Evolutionary conservation across 2,888 invertebrate species (phyloP), one percentile per base, ranked within the genome.

Genomic region (Drepana falcataria): DNA sequence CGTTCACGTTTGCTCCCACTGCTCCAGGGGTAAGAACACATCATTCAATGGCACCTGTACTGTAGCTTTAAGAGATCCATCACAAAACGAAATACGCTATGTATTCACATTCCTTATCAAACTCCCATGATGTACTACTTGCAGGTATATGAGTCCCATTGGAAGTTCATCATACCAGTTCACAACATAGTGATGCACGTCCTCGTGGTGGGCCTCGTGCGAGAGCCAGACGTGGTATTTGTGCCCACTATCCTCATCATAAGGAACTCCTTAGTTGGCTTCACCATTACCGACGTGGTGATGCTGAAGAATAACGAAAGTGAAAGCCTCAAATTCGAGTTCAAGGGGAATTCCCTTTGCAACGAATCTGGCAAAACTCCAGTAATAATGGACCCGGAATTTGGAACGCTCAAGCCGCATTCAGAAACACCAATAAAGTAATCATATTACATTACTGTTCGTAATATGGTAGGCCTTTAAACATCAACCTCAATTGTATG

Each of bases 1-100:
- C 83, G 2, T 95, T 95, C 75, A 93, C 92, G 48, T 95, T 95
- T 73, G 81, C 92, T 9, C 93, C 95, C 0, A 92, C 91, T 48
- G 81, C 91, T 44, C 83, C 92, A n/a, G 95, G 95, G 65, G 90
- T 89, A 71, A 53, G 62, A 61, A 44, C 37, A 53, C n/a, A 21
- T 21, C 33, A 41, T 21, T 41, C 35, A 5, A 49, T 34, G 47
- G n/a, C 2, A 35, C 35, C 9, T 4, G 44, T 1, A 44, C 48
- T 21, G 21, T 21, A 21, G 21, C 21, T 21, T 21, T 21, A 21
- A 21, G 1, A 21, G 21, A 21, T 21, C 21, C 21, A 21, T 21
- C 21, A 21, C 21, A 21, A 21, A 37, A 4, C 37, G 37, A 4
- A 37, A 5, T 37, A 4, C 37, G 37, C 37, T 37, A 37, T 4